A percentile compares a stretch with the other conserved stretches of the same genome.
phyloP scores from a whole-genome alignment of 2,888 invertebrate species.

The Zygaena filipendulae region DNA sequence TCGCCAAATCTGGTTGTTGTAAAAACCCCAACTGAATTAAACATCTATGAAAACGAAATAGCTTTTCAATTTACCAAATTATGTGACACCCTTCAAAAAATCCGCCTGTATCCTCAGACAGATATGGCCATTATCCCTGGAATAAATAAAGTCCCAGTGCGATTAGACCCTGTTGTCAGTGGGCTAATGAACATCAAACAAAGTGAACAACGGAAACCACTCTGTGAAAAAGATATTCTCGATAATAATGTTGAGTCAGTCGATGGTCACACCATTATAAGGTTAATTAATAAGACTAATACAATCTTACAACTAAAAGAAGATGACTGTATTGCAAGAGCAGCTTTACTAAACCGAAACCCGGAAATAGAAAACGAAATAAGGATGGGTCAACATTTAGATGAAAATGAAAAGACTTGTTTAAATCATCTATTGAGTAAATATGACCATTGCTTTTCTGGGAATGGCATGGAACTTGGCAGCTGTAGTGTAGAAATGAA shows the following conservation, averaged over 20 bases:
- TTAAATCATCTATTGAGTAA: conserved; percentile 1
- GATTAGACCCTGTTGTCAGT: neutral
- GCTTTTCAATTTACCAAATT: too few species aligned
- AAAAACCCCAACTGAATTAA: conserved; percentile 1
- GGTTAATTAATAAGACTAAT: conserved; percentile 8
- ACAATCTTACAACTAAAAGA: conserved; percentile 1
- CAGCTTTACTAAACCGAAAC: too few species aligned
- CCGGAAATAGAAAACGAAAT: conserved; percentile 1
- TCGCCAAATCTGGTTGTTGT: neutral
- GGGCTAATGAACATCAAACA: too few species aligned
- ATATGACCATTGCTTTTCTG: conserved; percentile 4
- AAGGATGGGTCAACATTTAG: conserved; percentile 1
- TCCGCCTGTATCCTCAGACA: too few species aligned
- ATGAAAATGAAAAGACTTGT: neutral
- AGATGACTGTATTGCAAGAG: conserved; percentile 7
- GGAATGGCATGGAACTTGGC: conserved; percentile 1
- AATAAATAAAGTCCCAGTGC: neutral
- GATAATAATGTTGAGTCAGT: neutral
- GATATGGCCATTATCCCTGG: too few species aligned
- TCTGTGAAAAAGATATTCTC: neutral
- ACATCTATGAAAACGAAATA: too few species aligned
- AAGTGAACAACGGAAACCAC: neutral
- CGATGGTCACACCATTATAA: conserved; percentile 8
- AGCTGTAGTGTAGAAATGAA: conserved; percentile 3
- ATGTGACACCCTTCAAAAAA: too few species aligned